A percentile compares a stretch with the other conserved stretches of the same genome.
phyloP scores from a whole-genome alignment of 2,797 vertebrate species.

The Poecilia gillii region DNA sequence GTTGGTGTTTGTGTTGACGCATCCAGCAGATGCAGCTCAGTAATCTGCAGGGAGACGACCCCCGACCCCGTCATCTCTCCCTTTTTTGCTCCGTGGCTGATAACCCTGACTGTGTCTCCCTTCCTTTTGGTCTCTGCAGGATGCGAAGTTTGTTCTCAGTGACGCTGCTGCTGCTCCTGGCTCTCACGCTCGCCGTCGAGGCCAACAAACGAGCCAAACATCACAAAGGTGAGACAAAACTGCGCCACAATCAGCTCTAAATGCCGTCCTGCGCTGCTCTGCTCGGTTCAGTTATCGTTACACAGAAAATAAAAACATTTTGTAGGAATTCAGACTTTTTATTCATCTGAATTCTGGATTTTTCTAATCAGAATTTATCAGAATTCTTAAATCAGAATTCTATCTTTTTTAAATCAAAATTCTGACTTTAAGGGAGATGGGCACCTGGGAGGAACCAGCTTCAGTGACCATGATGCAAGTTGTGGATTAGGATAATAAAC shows the following conservation, averaged over 20 bases:
- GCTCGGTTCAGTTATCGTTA: no score
- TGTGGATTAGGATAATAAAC: no score
- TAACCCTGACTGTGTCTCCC: background rate
- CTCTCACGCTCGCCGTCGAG: conserved; percentile 80
- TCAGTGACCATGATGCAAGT: no score
- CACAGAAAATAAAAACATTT: no score
- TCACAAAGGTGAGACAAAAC: conserved; percentile 57
- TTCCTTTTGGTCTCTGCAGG: conserved; percentile 66
- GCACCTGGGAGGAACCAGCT: no score
- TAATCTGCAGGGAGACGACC: background rate
- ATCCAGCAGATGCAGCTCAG: background rate
- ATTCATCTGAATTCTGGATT: no score
- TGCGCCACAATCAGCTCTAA: background rate
- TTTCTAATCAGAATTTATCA: no score
- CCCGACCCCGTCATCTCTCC: background rate
- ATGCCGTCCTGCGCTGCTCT: no score
- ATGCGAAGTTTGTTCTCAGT: conserved; percentile 86
- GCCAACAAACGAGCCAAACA: conserved; percentile 68
- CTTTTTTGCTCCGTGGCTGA: background rate
- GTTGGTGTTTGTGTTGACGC: conserved; percentile 1
- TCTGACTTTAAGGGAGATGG: no score
- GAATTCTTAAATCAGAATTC: no score
- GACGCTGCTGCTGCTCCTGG: conserved; percentile 77
- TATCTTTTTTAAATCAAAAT: no score
- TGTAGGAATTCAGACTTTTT: no score